Evolutionary conservation across 2,797 vertebrate species (phyloP).

Genomic region (Bothrops alternatus): DNA sequence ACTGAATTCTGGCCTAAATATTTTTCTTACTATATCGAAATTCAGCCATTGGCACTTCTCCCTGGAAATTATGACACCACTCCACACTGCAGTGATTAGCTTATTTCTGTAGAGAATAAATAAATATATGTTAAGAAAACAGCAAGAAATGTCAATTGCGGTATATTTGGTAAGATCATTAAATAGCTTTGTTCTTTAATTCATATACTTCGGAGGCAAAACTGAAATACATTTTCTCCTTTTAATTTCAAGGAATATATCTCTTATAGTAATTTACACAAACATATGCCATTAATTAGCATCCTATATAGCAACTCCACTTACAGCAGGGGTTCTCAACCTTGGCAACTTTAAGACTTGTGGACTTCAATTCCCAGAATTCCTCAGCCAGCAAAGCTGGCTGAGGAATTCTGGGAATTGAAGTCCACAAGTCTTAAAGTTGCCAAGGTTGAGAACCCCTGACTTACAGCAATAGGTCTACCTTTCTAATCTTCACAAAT

Average conservation of each 20-base stretch:
- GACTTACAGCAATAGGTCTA: slow-evolving; percentile 37
- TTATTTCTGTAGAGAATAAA: slow-evolving; percentile 11
- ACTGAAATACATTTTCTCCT: slow-evolving; percentile 42
- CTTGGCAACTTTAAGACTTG: too few relatives aligned
- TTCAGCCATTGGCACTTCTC: neutral
- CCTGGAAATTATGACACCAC: neutral
- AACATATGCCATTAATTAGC: slow-evolving; percentile 68
- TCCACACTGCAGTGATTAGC: neutral
- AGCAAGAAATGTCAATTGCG: slow-evolving; percentile 22
- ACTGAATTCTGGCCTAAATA: neutral
- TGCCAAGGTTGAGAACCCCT: too few relatives aligned
- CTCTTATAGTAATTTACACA: slow-evolving; percentile 57
- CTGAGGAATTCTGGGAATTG: too few relatives aligned
- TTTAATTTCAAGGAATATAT: slow-evolving; percentile 56
- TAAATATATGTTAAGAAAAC: neutral
- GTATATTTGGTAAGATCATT: slow-evolving; percentile 22
- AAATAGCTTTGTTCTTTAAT: neutral
- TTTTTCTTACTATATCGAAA: neutral
- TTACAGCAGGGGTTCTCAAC: too few relatives aligned
- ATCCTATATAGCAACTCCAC: slow-evolving; percentile 47
- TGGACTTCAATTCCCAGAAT: too few relatives aligned
- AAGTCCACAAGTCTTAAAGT: too few relatives aligned
- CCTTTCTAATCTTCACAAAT: slow-evolving; percentile 42
- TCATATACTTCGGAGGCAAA: slow-evolving; percentile 44
- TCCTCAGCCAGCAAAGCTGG: too few relatives aligned